Evolutionary conservation across 2,888 invertebrate species (phyloP).

Genomic region (Odontocerum albicorne): DNA sequence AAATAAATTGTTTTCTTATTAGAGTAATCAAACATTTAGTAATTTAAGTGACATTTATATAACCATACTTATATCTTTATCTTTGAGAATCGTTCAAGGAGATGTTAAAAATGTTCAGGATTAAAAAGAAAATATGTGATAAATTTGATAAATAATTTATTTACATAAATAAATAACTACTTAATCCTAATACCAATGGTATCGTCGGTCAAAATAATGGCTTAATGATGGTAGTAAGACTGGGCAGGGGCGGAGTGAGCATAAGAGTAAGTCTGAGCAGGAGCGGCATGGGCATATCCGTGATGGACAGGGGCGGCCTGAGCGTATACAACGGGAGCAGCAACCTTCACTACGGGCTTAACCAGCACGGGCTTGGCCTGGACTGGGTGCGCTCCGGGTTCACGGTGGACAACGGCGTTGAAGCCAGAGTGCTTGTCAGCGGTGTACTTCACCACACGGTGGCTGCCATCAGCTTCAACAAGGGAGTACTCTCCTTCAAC

Average conservation of each 20-base stretch:
- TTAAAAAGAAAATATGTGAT: too few species aligned
- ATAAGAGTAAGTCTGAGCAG: constrained; percentile 3
- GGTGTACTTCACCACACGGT: constrained; percentile 53
- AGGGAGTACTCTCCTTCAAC: constrained; percentile 54
- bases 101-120: too few species aligned
- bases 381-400: constrained; percentile 38
- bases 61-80: too few species aligned
- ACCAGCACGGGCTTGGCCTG: constrained; percentile 17
- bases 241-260: constrained; percentile 21
- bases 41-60: too few species aligned
- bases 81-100: too few species aligned
- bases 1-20: too few species aligned
- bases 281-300: constrained; percentile 15
- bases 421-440: constrained; percentile 51
- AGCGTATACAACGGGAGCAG: constrained; percentile 5
- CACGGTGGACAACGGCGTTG: constrained; percentile 50
- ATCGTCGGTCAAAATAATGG: background rate
- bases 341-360: constrained; percentile 10
- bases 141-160: constrained; percentile 11
- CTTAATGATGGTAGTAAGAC: constrained; percentile 21
- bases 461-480: constrained; percentile 53
- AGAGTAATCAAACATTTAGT: too few species aligned
- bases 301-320: constrained; percentile 19
- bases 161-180: constrained; percentile 2
- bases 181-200: constrained; percentile 6